These are phyloP conservation scores for Chaetogeoica ovagalla DNA, from an alignment of 2,888 invertebrate genomes.

Conservation along the genomic window DNA sequence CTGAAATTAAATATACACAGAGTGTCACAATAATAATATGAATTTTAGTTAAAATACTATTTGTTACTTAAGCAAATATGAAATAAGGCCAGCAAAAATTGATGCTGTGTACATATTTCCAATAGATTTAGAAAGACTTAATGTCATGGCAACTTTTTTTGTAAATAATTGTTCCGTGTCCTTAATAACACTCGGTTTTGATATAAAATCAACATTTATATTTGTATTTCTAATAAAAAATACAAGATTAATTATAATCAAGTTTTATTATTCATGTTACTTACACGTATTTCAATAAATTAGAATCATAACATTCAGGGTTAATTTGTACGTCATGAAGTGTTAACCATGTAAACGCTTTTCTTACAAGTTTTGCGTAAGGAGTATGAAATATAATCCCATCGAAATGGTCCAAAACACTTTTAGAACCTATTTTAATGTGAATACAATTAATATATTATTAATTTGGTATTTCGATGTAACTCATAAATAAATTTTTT, in stretches of 20 bases:
- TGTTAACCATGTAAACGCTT: constrained; percentile 87
- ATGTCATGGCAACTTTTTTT: constrained; percentile 81
- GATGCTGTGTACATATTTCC: constrained; percentile 99
- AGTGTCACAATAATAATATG: background rate
- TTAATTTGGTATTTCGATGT: no score
- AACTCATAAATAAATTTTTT: no score
- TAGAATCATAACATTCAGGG: constrained; percentile 60
- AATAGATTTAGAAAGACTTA: constrained; percentile 83
- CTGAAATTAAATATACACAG: constrained; percentile 59
- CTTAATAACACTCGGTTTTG: constrained; percentile 61
- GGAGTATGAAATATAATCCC: constrained; percentile 92
- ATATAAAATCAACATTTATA: constrained; percentile 15
- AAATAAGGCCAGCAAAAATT: constrained; percentile 88
- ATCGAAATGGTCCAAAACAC: constrained; percentile 71
- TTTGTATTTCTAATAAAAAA: constrained; percentile 1
- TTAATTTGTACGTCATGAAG: constrained; percentile 71
- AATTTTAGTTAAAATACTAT: background rate
- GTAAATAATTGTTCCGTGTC: constrained; percentile 64
- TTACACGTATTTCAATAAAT: constrained; percentile 35
- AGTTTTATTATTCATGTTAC: background rate
- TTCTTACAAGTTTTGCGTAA: constrained; percentile 95
- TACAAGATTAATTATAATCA: background rate
- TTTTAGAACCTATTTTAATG: constrained; percentile 16
- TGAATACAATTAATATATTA: background rate
- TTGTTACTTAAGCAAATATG: constrained; percentile 67